phyloP scores from a whole-genome alignment of 2,888 invertebrate species.

The Sinelater perroti region DNA sequence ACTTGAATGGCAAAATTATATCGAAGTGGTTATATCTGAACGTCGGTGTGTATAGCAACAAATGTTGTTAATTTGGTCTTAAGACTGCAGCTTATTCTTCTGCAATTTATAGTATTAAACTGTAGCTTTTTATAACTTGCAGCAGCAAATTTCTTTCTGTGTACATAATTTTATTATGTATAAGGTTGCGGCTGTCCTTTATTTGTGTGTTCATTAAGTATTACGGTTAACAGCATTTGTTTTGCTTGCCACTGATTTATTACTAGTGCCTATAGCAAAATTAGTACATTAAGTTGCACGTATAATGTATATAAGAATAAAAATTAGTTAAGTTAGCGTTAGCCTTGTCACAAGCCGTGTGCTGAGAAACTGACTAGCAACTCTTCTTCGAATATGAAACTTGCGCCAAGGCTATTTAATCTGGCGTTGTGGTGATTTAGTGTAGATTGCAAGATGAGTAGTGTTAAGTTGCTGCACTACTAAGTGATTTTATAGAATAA shows the following conservation, averaged over 20 bases:
- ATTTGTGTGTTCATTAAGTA: constrained; percentile 18
- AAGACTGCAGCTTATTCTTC: constrained; percentile 14
- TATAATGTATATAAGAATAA: constrained; percentile 53
- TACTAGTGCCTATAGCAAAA: constrained; percentile 59
- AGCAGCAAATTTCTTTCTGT: constrained; percentile 5
- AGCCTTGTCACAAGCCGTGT: constrained; percentile 43
- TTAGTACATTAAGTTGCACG: constrained; percentile 55
- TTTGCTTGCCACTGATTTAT: constrained; percentile 42
- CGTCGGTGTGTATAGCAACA: constrained; percentile 34
- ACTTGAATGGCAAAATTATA: constrained; percentile 9
- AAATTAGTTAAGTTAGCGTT: constrained; percentile 48
- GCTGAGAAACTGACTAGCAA: constrained; percentile 11
- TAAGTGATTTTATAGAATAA: constrained; percentile 30
- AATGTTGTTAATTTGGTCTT: constrained; percentile 38
- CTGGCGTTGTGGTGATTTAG: constrained; percentile 36
- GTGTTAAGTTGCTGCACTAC: constrained; percentile 23
- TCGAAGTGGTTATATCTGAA: constrained; percentile 18
- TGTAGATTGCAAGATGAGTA: constrained; percentile 23
- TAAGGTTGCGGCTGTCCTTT: constrained; percentile 11
- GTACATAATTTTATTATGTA: constrained; percentile 6
- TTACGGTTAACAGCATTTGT: constrained; percentile 38
- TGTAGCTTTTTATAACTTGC: constrained; percentile 5
- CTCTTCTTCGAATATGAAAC: constrained; percentile 17
- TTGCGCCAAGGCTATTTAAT: constrained; percentile 33
- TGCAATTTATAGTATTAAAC: constrained; percentile 10